Evolutionary conservation across 2,888 invertebrate species (phyloP).

Genomic region (Drosophila prostipennis): DNA sequence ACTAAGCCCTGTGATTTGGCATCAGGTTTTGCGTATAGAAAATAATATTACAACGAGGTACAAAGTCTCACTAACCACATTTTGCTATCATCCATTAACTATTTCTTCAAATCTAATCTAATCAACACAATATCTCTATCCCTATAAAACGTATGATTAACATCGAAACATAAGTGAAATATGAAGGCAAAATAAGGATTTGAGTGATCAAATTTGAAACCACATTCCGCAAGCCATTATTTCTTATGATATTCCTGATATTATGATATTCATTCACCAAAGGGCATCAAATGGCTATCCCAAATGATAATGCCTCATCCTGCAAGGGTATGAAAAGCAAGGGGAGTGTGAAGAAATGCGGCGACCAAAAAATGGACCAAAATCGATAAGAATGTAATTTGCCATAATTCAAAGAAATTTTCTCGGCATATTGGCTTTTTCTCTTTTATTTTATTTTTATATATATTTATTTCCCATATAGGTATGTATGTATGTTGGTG

Average conservation of each 20-base stretch:
- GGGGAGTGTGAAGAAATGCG: slow-evolving; percentile 31
- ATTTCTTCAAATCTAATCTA: no score
- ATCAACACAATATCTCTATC: no score
- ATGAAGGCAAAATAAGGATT: no score
- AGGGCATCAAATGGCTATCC: background rate
- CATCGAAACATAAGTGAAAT: no score
- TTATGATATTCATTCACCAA: no score
- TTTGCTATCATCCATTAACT: no score
- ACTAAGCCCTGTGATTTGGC: background rate
- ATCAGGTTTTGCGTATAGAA: background rate
- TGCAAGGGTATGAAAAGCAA: slow-evolving; percentile 8
- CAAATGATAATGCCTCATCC: background rate
- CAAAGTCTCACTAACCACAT: no score
- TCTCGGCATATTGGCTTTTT: slow-evolving; percentile 71
- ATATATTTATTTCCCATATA: background rate
- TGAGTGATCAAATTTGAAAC: no score
- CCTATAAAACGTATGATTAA: no score
- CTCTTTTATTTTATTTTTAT: slow-evolving; percentile 6
- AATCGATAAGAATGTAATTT: slow-evolving; percentile 82
- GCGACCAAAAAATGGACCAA: slow-evolving; percentile 61
- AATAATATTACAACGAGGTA: no score
- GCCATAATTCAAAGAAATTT: slow-evolving; percentile 81
- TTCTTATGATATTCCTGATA: no score
- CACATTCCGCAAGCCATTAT: no score
- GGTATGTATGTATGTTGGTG: slow-evolving; percentile 8